Evolutionary conservation across 2,888 invertebrate species (phyloP).

Genomic region (Meteorus colon): DNA sequence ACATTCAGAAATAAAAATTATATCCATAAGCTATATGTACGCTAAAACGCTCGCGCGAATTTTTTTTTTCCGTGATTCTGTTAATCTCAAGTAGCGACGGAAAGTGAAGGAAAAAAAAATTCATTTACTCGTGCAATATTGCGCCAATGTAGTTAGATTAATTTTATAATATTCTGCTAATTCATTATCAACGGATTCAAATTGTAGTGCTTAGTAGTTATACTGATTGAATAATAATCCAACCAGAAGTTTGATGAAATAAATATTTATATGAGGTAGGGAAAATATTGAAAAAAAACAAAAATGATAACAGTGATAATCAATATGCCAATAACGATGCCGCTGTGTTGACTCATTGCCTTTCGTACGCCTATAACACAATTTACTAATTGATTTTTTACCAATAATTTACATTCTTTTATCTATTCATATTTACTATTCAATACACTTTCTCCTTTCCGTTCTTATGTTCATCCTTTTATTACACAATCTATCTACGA

Average conservation of each 20-base stretch:
- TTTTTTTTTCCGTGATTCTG: not conserved
- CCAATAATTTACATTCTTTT: slow-evolving; percentile 7
- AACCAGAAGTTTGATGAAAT: not conserved
- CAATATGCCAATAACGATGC: slow-evolving; percentile 22
- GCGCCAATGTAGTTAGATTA: slow-evolving; percentile 14
- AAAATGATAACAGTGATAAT: slow-evolving; percentile 28
- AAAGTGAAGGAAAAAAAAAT: not conserved
- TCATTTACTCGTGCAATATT: not conserved
- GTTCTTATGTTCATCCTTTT: not conserved
- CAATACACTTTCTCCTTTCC: not conserved
- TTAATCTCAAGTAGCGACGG: not conserved
- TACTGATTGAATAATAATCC: slow-evolving; percentile 14
- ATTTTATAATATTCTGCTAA: slow-evolving; percentile 22
- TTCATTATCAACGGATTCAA: slow-evolving; percentile 18
- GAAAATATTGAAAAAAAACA: not conserved
- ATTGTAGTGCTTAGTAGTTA: slow-evolving; percentile 16
- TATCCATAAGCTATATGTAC: not conserved
- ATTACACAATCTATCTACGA: slow-evolving; percentile 7
- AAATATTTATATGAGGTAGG: not conserved
- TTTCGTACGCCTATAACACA: slow-evolving; percentile 26
- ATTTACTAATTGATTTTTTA: not conserved
- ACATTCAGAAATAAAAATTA: not conserved
- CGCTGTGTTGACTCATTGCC: slow-evolving; percentile 34
- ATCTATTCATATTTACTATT: not conserved
- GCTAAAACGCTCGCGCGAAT: slow-evolving; percentile 30